Base-by-base conservation (phyloP, 2,113 vertebrate genomes). In the Siniperca knerii region DNA sequence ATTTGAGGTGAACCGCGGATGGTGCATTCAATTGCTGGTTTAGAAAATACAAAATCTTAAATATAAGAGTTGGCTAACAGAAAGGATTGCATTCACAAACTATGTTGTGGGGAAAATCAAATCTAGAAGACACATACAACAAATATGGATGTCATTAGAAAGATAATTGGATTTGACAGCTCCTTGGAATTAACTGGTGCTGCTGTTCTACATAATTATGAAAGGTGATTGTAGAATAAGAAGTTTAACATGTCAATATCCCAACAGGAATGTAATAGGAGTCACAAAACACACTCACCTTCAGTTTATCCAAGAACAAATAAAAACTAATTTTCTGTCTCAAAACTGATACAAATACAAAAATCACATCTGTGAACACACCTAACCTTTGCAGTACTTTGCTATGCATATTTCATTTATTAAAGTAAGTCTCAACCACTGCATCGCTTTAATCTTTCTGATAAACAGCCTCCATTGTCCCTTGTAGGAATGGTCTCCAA, bases 361-460 rank as follows among this genome's bases (percentile, higher is more conserved):
- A 82, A 72, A 48, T 50, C 61, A 42, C 78, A 64, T 77, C 67
- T 75, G 65, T 72, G 55, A 66, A 57, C 64, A 58, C 4, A 9
- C 21, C 75, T 74, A 58, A 92, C 89, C 82, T 78, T 33, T 6
- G 0, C 35, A 82, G 25, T 72, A 66, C 81, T 75, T 71, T 65
- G 75, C 79, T 67, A 71, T 66, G 55, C 68, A 76, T 74, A 50
- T 85, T 89, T 88, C 80, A 85, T 81, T 88, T 83, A 84, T 90
- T 82, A 80, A 80, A 88, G 79, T 4, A 33, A 66, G 66, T 85
- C 71, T 77, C 33, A 42, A 21, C 42, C 72, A 40, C 72, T 64
- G 76, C 78, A 52, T 46, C 2, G 37, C 90, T 88, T 87, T 92
- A 48, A 87, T 91, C 83, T 84, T 11, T 1, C 68, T 77, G 89